These are phyloP conservation scores for Hippopotamyrus pictus DNA, from an alignment of 2,797 vertebrate species.

Conservation along the genomic window DNA sequence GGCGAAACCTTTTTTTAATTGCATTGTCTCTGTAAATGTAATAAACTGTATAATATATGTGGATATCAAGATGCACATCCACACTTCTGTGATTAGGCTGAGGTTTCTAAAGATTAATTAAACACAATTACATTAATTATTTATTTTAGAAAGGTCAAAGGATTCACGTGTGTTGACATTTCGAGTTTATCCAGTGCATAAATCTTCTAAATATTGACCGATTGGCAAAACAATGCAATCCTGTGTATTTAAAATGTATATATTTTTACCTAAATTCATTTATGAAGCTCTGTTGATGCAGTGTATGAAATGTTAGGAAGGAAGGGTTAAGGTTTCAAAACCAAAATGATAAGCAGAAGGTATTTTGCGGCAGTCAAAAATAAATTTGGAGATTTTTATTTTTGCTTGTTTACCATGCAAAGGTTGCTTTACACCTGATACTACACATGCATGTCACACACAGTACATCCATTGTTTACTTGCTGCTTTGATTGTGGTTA, in stretches of 20 bases:
- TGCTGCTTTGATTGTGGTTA: not conserved
- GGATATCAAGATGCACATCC: slow-evolving; percentile 13
- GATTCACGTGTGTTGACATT: slow-evolving; percentile 54
- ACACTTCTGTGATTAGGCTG: slow-evolving; percentile 34
- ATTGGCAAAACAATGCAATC: not conserved
- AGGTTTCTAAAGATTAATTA: slow-evolving; percentile 42
- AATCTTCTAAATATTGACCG: slow-evolving; percentile 24
- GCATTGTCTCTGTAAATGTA: not conserved
- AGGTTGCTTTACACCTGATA: slow-evolving; percentile 23
- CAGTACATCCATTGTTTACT: not conserved
- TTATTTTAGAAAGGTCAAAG: slow-evolving; percentile 56
- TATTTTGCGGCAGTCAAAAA: not conserved
- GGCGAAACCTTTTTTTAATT: not conserved
- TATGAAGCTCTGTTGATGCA: not conserved
- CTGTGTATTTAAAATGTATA: not conserved
- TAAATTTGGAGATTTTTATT: not conserved
- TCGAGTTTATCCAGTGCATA: slow-evolving; percentile 43
- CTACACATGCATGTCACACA: slow-evolving; percentile 2
- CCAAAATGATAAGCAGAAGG: not conserved
- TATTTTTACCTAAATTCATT: not conserved
- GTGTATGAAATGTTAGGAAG: not conserved
- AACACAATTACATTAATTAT: slow-evolving; percentile 40
- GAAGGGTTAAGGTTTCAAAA: slow-evolving; percentile 13
- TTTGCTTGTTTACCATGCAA: not conserved
- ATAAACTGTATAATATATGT: not conserved